Base-by-base conservation (phyloP, 2,113 vertebrate species). In the Turdus rufiventris region DNA sequence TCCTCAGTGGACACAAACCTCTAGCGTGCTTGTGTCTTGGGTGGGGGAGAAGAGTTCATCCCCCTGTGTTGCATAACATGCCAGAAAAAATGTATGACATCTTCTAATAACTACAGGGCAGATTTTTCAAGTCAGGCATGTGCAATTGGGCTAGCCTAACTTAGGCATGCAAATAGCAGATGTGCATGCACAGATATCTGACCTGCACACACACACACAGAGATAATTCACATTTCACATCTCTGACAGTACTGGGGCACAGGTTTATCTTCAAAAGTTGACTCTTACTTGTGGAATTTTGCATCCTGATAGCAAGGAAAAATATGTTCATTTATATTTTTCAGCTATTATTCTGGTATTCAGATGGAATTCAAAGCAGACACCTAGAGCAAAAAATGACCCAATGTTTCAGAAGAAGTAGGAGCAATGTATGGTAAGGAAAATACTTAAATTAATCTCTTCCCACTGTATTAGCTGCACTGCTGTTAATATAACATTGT, bases 41-140 rank as follows among this genome's bases (percentile, higher is more conserved):
- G 18, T 8, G 12, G 5, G 13, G 36, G 43, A 58, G 6, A 47
- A 84, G 65, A 85, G 67, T 51, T 93, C 56, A 63, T 43, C 28
- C 18, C 11, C 25, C 29, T 23, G 38, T 1, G 1, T 60, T 89
- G 76, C 51, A 14, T 56, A 93, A 63, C 0, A 0, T 31, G 40
- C 62, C 66, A 88, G 60, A 70, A 91, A 38, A 94, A 88, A 93
- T 66, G 31, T 5, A 61, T 54, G 33, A 78, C 87, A 87, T 85
- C 79, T 80, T 77, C 75, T 90, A 40, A 72, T 73, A 89, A 78
- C 76, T 84, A 66, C 76, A 96, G 70, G 85, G 85, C 53, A 76
- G 76, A 91, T 87, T 93, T 92, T 94, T 68, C 47, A 91, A 95
- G 79, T 84, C 88, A 95, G 85, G 57, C 88, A 85, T 78, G 43